phyloP scores from a whole-genome alignment of 2,888 invertebrate genomes.

The Rhyacophila evoluta region DNA sequence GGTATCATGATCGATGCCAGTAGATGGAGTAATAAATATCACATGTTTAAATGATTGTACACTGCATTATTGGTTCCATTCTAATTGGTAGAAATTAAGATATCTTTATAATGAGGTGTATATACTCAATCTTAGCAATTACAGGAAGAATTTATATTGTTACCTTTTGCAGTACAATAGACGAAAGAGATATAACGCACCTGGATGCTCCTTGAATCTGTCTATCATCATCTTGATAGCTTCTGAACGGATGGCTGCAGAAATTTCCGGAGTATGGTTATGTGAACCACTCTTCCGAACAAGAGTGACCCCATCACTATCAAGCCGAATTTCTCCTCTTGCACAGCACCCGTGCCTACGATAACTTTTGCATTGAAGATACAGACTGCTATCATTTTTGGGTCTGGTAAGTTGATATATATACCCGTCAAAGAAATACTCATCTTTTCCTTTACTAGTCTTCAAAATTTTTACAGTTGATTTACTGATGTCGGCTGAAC shows the following conservation, averaged over 20 bases:
- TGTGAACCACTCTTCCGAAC: not conserved
- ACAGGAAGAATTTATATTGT: too few relatives aligned
- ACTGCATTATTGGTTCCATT: too few relatives aligned
- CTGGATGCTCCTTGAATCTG: not conserved
- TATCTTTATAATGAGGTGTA: too few relatives aligned
- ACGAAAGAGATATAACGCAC: too few relatives aligned
- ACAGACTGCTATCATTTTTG: not conserved
- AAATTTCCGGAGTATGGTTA: not conserved
- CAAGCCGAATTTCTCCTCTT: not conserved
- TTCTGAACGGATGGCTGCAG: not conserved
- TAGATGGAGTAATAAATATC: too few relatives aligned
- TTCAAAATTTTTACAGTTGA: not conserved
- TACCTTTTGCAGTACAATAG: too few relatives aligned
- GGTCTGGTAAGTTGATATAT: not conserved
- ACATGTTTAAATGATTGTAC: too few relatives aligned
- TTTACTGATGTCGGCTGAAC: not conserved
- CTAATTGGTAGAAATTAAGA: too few relatives aligned
- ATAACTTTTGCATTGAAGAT: not conserved
- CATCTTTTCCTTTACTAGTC: not conserved
- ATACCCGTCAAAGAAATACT: not conserved
- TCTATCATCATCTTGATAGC: not conserved
- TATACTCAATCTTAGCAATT: too few relatives aligned
- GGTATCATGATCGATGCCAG: too few relatives aligned
- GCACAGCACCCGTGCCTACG: not conserved
- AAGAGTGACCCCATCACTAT: not conserved